Percentiles rank a stretch among this genome's conserved stretches.
phyloP scores from a whole-genome alignment of 1,140 invertebrate genomes.

The Heliconius melpomene region DNA sequence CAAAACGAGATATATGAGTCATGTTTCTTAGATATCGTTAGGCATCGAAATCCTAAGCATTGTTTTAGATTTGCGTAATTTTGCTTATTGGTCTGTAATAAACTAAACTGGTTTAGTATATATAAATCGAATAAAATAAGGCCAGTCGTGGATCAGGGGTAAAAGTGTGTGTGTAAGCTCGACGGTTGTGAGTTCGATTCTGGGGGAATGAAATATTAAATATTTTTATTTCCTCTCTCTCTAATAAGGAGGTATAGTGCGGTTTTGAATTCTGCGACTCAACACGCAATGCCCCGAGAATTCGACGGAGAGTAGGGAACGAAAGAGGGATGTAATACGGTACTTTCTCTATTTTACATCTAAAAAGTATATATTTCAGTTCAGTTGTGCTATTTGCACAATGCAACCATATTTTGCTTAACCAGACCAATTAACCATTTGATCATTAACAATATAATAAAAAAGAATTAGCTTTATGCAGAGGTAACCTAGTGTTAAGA shows the following conservation, averaged over 20 bases:
- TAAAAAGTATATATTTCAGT: not conserved
- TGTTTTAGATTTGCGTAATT: constrained; percentile 19
- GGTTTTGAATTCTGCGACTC: not conserved
- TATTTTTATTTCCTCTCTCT: not conserved
- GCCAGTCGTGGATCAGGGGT: no score
- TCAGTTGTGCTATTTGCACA: no score
- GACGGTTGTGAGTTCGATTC: no score
- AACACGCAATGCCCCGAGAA: not conserved
- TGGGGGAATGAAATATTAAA: no score
- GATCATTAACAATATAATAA: no score
- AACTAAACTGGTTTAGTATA: not conserved
- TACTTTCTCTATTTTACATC: not conserved
- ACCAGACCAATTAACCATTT: not conserved
- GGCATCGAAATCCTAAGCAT: constrained; percentile 3
- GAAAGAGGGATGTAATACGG: not conserved
- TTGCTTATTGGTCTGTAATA: not conserved
- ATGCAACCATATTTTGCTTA: not conserved
- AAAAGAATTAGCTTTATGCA: no score
- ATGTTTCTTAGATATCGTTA: constrained; percentile 13
- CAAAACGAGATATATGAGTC: constrained; percentile 9
- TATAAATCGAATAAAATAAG: not conserved
- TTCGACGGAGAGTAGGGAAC: not conserved
- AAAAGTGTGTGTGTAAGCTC: no score
- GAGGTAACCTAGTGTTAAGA: no score
- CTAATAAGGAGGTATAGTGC: not conserved